Base-by-base conservation (phyloP, 1,140 invertebrate species). In the Pseudobourletiella spinata region DNA sequence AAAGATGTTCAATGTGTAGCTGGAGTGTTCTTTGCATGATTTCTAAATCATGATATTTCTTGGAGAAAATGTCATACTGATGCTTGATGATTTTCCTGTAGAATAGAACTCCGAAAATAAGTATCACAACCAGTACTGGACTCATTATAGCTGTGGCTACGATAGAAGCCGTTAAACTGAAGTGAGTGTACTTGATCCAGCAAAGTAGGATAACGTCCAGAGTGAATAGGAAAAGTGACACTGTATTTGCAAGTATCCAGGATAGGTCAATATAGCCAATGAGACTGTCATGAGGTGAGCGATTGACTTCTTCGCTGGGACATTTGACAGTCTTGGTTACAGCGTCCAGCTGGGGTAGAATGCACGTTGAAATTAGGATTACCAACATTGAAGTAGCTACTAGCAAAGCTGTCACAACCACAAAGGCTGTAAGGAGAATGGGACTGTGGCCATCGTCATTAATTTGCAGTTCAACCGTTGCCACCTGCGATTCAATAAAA, bases 361-460 rank as follows among this genome's bases (percentile, higher is more conserved):
- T 80, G 64, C 83, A 84, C 1, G 83, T 84, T 26, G 81, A 82
- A 57, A 84, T 85, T 81, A 84, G 83, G 18, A 84, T 72, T 0
- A 83, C 82, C 20, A 85, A 65, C 63, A 84, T 73, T 71, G 85
- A 83, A 16, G 84, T 80, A 1, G 81, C 77, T 2, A 84, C 82
- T 2, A 84, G 73, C 11, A 84, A 71, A 1, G 81, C 80, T 1
- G 68, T 70, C 1, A 54, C 58, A 3, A 70, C 50, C 0, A 63
- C 62, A 54, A 70, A 70, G 24, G 62, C 59, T 8, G 43, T 46
- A 30, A 70, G 39, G 1, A 70, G 35, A 26, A 26, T 20, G 8
- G 57, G 57, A 51, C 60, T 64, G 8, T 3, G 6, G 25, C 25
- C 65, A 4, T 48, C 64, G 22, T 66, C 68, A 35, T 65, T 70